phyloP scores from a whole-genome alignment of 1,140 invertebrate genomes.

The Pissodes strobi region DNA sequence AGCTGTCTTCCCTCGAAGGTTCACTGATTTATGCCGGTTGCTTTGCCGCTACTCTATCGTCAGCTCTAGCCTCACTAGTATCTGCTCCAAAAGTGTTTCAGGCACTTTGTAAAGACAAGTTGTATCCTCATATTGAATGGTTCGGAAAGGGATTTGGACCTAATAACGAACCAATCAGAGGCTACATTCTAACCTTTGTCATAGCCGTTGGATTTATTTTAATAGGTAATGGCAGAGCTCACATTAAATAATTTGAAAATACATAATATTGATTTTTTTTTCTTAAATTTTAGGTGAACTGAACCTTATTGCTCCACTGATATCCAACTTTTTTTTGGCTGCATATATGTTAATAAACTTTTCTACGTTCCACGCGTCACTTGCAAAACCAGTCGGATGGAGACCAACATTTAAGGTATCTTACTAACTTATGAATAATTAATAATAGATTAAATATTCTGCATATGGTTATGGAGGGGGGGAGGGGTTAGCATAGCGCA shows the following conservation, averaged over 20 bases:
- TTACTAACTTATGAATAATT: not conserved
- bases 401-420: conserved; percentile 81
- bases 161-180: conserved; percentile 88
- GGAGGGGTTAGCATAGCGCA: no score
- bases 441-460: no score
- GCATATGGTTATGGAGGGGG: no score
- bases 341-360: conserved; percentile 97
- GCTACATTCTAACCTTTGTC: conserved; percentile 88
- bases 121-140: conserved; percentile 91
- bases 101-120: conserved; percentile 92
- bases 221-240: conserved; percentile 69
- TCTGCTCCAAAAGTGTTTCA: conserved; percentile 91
- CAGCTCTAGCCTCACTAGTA: conserved; percentile 92
- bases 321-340: conserved; percentile 97
- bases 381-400: conserved; percentile 86
- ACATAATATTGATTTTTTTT: conserved; percentile 16
- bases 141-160: conserved; percentile 93
- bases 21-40: conserved; percentile 95
- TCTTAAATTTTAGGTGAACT: conserved; percentile 72
- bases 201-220: conserved; percentile 87
- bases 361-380: conserved; percentile 93
- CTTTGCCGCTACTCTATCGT: conserved; percentile 94
- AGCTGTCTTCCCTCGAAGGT: conserved; percentile 85
- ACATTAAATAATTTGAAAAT: not conserved
- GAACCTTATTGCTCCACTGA: conserved; percentile 92